Base-by-base conservation (phyloP, 2,888 invertebrate species). In the Stegana nigrithorax region DNA sequence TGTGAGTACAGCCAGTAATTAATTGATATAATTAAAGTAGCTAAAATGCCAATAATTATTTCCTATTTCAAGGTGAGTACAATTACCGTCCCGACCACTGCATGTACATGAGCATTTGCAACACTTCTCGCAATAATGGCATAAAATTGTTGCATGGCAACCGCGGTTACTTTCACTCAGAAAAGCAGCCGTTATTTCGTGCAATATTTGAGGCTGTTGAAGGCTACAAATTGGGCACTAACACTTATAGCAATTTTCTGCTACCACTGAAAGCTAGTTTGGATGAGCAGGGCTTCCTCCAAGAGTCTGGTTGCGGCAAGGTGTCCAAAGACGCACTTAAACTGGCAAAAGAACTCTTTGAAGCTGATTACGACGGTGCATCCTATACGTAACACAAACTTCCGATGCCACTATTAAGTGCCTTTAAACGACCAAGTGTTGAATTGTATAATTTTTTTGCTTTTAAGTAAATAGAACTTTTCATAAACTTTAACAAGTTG, bases 71-170 rank as follows among this genome's bases (percentile, higher is more conserved):
- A n/a, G n/a, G n/a, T n/a, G n/a, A n/a, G n/a, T 95, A 92, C 87
- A 98, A 98, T 86, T 97, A 93, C 86, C 91, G 97, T 55, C 92
- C 96, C 1, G 97, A 98, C 86, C 97, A 97, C 85, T 98, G 98
- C 85, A 95, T 95, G 93, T 98, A 97, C 81, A 93, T 93, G 86
- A 94, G 92, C 81, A 92, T 94, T 4, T 97, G 97, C 84, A 88
- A 90, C 53, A 76, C 75, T 14, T 83, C 87, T 4, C 60, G 59
- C 7, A n/a, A n/a, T n/a, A 66, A 75, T 29, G 97, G 97, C 1
- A 91, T 94, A n/a, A 89, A 90, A 67, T 89, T 97, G 6, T 83
- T 97, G 51, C 98, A 98, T 83, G 97, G 96, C 36, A 96, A 93
- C 73, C 88, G 97, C 58, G 90, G 92, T 3, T 93, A 92, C 58